phyloP scores from a whole-genome alignment of 2,888 invertebrate genomes.

The Stratiomys singularior region DNA sequence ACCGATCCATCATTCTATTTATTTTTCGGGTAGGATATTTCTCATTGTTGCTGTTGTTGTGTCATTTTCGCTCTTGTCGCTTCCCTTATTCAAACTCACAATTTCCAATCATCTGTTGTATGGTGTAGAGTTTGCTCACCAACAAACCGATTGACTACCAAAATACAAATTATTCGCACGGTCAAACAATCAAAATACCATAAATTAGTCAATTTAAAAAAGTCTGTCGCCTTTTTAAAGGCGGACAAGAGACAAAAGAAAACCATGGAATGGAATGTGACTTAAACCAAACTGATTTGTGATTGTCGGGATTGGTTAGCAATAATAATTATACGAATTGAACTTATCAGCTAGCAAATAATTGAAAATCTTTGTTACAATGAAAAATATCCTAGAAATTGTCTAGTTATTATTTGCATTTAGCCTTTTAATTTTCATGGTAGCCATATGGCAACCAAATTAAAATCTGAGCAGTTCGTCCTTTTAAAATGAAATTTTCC shows the following conservation, averaged over 20 bases:
- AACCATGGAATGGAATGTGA: too few species aligned
- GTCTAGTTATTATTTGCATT: too few species aligned
- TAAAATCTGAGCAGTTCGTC: too few species aligned
- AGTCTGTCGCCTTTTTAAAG: conserved; percentile 18
- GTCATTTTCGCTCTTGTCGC: not conserved
- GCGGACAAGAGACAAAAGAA: too few species aligned
- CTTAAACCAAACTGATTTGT: not conserved
- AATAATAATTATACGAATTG: not conserved
- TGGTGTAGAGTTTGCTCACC: not conserved
- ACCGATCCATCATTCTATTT: not conserved
- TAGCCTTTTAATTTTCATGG: too few species aligned
- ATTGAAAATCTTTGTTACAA: too few species aligned
- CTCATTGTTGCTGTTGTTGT: not conserved
- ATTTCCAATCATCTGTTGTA: not conserved
- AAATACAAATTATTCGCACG: conserved; percentile 43
- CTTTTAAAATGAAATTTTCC: too few species aligned
- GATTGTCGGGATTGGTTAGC: not conserved
- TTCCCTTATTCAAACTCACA: not conserved
- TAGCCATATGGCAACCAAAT: too few species aligned
- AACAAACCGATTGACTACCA: conserved; percentile 29
- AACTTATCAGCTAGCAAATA: too few species aligned
- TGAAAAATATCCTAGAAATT: too few species aligned
- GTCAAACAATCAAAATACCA: conserved; percentile 45
- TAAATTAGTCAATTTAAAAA: conserved; percentile 45
- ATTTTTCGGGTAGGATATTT: not conserved